Conservation (phyloP, 2,113 vertebrate genomes). For the Trogon surrucura region DNA sequence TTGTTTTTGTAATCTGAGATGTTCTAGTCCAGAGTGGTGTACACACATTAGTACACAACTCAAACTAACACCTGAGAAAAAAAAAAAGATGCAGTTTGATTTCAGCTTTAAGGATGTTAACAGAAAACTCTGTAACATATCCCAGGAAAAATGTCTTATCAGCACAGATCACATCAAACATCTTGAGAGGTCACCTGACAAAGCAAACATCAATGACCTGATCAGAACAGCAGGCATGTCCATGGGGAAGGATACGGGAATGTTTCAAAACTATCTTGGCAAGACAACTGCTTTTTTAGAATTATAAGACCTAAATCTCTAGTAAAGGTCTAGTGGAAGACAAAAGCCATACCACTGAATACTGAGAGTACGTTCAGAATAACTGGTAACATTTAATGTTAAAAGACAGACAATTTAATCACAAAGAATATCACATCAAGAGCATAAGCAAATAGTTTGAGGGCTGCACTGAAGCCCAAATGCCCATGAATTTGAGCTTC, state of each 20-base stretch:
- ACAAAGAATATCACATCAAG: neutral
- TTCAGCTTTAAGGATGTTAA: constrained; percentile 4
- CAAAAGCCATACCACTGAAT: neutral
- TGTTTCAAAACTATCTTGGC: neutral
- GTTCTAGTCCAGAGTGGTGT: neutral
- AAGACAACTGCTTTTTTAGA: neutral
- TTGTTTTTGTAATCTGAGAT: neutral
- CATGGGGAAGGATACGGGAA: neutral
- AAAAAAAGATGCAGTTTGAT: neutral
- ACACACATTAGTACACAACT: neutral
- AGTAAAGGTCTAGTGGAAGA: neutral
- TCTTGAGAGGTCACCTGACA: neutral
- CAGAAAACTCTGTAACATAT: neutral
- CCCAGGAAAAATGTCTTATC: neutral
- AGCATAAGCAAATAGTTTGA: neutral
- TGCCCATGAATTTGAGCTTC: neutral
- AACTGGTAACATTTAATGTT: neutral
- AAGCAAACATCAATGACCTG: neutral
- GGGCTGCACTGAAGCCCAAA: neutral
- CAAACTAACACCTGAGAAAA: neutral
- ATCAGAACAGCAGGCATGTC: neutral
- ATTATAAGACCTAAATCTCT: neutral
- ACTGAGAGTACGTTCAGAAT: neutral
- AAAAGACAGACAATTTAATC: neutral
- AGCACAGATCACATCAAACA: neutral